These are phyloP conservation scores for Hemiprocne comata DNA, from an alignment of 2,113 vertebrate genomes.

Conservation along the genomic window DNA sequence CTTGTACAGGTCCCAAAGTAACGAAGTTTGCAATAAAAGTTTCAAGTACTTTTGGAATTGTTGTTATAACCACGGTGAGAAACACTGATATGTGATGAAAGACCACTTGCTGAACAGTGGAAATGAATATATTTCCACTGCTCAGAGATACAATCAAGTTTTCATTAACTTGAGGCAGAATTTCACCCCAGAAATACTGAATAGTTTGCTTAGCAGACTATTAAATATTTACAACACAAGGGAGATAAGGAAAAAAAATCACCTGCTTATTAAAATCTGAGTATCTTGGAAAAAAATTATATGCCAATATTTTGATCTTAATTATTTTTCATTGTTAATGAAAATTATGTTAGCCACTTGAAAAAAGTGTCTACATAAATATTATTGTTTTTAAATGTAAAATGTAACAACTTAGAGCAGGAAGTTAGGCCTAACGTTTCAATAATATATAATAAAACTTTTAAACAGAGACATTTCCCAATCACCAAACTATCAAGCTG, in stretches of 20 bases:
- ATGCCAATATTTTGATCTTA: not conserved
- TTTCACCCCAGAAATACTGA: not conserved
- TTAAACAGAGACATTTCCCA: not conserved
- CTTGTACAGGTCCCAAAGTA: not conserved
- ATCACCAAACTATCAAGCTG: rapidly evolving
- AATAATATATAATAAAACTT: not conserved
- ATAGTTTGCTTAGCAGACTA: not conserved
- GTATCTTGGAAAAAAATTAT: not conserved
- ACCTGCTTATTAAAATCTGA: not conserved
- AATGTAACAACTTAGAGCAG: not conserved
- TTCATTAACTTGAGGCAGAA: not conserved
- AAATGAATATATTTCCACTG: not conserved
- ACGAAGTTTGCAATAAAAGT: conserved; percentile 24
- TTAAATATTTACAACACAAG: not conserved
- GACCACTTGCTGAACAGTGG: not conserved
- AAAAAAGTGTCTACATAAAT: not conserved
- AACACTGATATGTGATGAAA: not conserved
- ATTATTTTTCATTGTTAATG: not conserved
- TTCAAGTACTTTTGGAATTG: conserved; percentile 43
- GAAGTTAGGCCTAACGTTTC: not conserved
- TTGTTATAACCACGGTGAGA: not conserved
- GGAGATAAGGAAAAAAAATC: not conserved
- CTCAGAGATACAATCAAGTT: not conserved
- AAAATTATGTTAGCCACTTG: not conserved
- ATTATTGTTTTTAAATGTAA: not conserved